Base-by-base conservation (phyloP, 2,888 invertebrate species). In the Monopis laevigella region DNA sequence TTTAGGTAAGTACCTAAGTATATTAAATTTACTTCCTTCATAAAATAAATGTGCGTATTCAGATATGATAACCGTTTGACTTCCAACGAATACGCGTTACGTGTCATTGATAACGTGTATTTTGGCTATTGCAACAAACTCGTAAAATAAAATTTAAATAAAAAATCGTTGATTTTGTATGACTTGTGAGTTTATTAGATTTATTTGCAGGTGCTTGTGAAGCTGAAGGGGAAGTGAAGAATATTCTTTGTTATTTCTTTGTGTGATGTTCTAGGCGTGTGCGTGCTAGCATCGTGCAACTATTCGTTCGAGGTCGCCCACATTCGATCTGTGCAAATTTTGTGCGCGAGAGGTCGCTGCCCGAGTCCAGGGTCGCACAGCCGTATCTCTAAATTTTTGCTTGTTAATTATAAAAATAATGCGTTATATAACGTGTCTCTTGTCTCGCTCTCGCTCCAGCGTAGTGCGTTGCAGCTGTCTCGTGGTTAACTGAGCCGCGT, bases 381-480 rank as follows among this genome's bases (percentile, higher is more conserved):
- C 58, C 66, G 75, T 78, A 77, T 78, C 75, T 73, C 73, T 75
- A 68, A 73, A 78, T 69, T 80, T 78, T 77, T 77, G 80, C 69
- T 70, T 77, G 80, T 78, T 80, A 80, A 80, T 80, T 80, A 78
- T 78, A 78, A 80, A 78, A 80, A 80, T 78, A 80, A 80, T 78
- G 77, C 72, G 77, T 80, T 80, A 78, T 78, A 75, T 80, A 80
- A 80, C 65, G 61, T 48, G 60, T 50, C 29, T 27, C 30, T 6
- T 42, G 12, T 71, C 74, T 51, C 60, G 45, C 51, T 75, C 58
- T 40, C 55, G 43, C 68, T 8, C 39, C 17, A 5, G n/a, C 6
- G 1, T 6, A 1, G 24, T 12, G 42, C 29, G 11, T 47, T 69
- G 60, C 44, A 28, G 39, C 57, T 46, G 53, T 73, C 64, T 57